Evolutionary conservation across 2,888 invertebrate species (phyloP).

Genomic region (Caenorhabditis imperialis): DNA sequence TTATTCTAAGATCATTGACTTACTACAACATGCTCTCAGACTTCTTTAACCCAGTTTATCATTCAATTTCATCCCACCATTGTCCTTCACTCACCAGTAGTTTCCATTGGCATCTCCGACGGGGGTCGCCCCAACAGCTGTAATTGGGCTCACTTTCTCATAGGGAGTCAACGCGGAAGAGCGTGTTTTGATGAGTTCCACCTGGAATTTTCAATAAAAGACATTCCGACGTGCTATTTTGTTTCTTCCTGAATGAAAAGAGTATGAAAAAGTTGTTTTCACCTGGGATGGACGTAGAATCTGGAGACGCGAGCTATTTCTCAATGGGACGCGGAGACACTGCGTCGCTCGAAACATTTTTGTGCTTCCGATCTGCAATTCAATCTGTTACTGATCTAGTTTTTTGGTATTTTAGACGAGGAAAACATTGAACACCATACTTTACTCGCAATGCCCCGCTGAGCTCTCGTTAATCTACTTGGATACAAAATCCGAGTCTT

Average conservation of each 20-base stretch:
- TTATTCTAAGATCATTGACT: neutral
- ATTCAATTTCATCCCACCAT: too few species aligned
- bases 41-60: neutral
- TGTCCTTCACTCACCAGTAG: conserved; percentile 63
- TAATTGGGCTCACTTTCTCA: conserved; percentile 60
- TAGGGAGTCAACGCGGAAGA: conserved; percentile 36
- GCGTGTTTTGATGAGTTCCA: conserved; percentile 36
- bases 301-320: conserved; percentile 32
- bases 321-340: conserved; percentile 16
- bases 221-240: neutral
- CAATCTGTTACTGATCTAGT: neutral
- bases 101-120: conserved; percentile 68
- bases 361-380: conserved; percentile 5
- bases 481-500: too few species aligned
- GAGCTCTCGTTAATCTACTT: too few species aligned
- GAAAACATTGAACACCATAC: too few species aligned
- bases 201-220: conserved; percentile 21
- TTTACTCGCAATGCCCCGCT: too few species aligned
- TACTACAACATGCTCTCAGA: neutral
- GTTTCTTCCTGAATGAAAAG: too few species aligned
- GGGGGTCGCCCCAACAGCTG: conserved; percentile 62
- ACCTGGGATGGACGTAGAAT: conserved; percentile 45
- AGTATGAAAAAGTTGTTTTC: too few species aligned
- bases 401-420: too few species aligned
- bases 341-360: conserved; percentile 49